phyloP scores from a whole-genome alignment of 2,113 vertebrate species.

The Procavia capensis region DNA sequence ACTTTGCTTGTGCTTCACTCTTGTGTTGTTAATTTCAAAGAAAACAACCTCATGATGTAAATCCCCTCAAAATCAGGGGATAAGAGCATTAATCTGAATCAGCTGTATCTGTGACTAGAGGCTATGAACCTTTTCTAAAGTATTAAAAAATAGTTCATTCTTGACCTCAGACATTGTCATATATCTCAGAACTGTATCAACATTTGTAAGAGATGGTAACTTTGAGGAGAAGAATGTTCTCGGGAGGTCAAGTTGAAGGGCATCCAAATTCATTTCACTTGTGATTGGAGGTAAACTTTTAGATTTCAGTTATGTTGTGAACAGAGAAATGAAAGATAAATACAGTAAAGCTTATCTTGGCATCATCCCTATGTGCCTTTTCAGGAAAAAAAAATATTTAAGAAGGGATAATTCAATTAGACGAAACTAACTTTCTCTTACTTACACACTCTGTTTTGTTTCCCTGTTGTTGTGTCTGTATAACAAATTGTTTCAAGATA shows the following conservation, averaged over 20 bases:
- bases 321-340: constrained; percentile 26
- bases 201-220: constrained; percentile 38
- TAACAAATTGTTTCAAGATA: neutral
- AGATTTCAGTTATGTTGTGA: constrained; percentile 41
- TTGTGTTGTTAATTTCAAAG: constrained; percentile 61
- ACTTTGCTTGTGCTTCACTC: neutral
- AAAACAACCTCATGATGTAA: constrained; percentile 58
- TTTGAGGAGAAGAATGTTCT: neutral
- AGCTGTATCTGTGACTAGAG: constrained; percentile 50
- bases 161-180: constrained; percentile 62
- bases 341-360: neutral
- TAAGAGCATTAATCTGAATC: constrained; percentile 58
- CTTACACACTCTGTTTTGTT: constrained; percentile 13
- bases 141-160: constrained; percentile 61
- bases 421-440: neutral
- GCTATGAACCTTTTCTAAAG: constrained; percentile 38
- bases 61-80: constrained; percentile 40
- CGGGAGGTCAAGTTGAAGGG: constrained; percentile 19
- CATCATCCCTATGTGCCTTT: constrained; percentile 35
- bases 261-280: constrained; percentile 51
- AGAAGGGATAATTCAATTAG: neutral
- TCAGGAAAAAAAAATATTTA: neutral
- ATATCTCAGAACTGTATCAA: constrained; percentile 59
- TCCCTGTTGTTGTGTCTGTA: neutral
- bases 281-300: constrained; percentile 25